Evolutionary conservation across 2,888 invertebrate species (phyloP), one percentile per base, ranked within the genome.

Genomic region (Cheilosia scutellata): DNA sequence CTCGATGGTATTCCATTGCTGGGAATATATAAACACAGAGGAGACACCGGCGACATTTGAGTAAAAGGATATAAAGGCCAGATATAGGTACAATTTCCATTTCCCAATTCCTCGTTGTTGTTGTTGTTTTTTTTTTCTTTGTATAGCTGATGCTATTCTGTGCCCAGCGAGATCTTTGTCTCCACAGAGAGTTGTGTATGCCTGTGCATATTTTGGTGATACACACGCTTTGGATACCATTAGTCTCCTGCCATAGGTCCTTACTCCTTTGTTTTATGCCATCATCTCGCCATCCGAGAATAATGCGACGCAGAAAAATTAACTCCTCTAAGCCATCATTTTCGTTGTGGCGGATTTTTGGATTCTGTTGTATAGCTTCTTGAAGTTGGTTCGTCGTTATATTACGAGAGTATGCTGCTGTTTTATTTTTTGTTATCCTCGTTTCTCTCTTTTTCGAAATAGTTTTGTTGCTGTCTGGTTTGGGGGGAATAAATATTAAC

Each of bases 31-130:
- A 37, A 66, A 82, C 84, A 80, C 63, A 63, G 62, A 68, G 68
- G 71, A 80, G 84, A 70, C 75, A 84, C 84, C 75, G 80, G 75
- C 84, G 80, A 82, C 86, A 82, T 80, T 82, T 51, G 51, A 76
- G 71, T 71, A 47, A 86, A 51, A 82, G 86, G 86, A 86, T 82
- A 77, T 77, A 80, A 80, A 80, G 84, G 71, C 84, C 84, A 84
- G 82, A 82, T 86, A 71, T 65, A 79, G 70, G 82, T 86, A 72
- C 68, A 80, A 27, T 86, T 86, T 77, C 82, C 76, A 82, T 86
- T 86, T 82, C 51, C 79, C 72, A 79, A 72, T 79, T 72, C 60
- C 51, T 68, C 25, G 66, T 20, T 20, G 20, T 20, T 20, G 53
- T 42, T 40, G 66, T 76, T 63, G 51, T 53, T 20, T 47, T 68